Percentiles rank a stretch among this genome's conserved stretches.
phyloP scores from a whole-genome alignment of 2,797 vertebrate species.

The Darevskia mixta region DNA sequence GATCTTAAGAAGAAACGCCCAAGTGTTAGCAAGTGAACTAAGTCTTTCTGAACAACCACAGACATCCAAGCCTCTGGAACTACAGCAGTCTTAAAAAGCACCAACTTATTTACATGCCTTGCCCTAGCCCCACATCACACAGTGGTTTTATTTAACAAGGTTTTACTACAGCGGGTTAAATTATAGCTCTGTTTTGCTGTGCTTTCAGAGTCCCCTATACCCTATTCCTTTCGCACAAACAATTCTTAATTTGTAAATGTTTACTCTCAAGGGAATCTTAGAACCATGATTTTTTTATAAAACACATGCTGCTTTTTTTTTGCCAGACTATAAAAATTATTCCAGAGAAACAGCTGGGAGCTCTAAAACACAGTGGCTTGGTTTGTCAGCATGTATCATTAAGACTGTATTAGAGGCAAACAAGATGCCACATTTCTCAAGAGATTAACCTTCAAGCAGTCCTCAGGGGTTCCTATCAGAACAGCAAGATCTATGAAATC shows the following conservation, averaged over 20 bases:
- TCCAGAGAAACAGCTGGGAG: constrained; percentile 58
- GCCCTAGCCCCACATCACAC: constrained; percentile 16
- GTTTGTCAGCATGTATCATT: constrained; percentile 32
- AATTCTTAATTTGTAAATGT: constrained; percentile 33
- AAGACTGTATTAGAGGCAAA: constrained; percentile 53
- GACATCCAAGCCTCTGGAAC: neutral
- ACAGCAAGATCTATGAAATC: neutral
- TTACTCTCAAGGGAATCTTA: constrained; percentile 42
- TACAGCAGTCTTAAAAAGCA: constrained; percentile 1
- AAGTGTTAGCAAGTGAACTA: neutral
- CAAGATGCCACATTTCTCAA: constrained; percentile 30
- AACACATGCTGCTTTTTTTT: constrained; percentile 32
- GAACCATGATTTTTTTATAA: constrained; percentile 30
- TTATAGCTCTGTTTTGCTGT: constrained; percentile 35
- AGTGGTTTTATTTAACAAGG: constrained; percentile 24
- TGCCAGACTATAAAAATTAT: constrained; percentile 39
- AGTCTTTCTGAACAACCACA: constrained; percentile 16
- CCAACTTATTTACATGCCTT: neutral
- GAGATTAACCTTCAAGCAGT: neutral
- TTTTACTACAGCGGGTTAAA: constrained; percentile 29
- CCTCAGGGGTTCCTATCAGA: neutral
- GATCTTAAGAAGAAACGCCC: neutral
- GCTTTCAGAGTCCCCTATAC: constrained; percentile 36
- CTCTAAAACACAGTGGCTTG: constrained; percentile 33
- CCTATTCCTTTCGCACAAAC: constrained; percentile 11